These are phyloP conservation scores for Nyctibius grandis DNA, from an alignment of 2,797 vertebrate species.

Conservation along the genomic window DNA sequence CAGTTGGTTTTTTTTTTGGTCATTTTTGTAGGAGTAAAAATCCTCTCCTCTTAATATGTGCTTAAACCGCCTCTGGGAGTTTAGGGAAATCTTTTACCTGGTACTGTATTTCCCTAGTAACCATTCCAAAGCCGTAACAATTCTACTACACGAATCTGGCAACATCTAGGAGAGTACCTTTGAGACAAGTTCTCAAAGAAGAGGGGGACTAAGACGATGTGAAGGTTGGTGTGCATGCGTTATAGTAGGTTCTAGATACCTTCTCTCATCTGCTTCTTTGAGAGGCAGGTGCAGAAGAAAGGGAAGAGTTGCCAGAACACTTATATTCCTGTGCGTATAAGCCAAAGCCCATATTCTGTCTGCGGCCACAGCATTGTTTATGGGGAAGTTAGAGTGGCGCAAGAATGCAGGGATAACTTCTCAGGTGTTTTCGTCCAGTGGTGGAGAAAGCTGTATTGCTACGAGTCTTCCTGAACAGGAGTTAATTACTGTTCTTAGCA, in stretches of 20 bases:
- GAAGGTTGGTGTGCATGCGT: neutral
- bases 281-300: neutral
- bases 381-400: neutral
- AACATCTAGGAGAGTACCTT: neutral
- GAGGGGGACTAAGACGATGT: neutral
- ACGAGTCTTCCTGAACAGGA: neutral
- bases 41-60: neutral
- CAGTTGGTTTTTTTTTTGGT: neutral
- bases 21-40: neutral
- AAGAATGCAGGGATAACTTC: neutral
- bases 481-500: neutral
- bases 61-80: neutral
- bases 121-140: neutral
- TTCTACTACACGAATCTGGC: neutral
- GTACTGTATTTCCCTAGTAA: neutral
- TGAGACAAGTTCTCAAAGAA: neutral
- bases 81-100: neutral
- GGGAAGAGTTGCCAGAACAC: neutral
- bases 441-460: neutral
- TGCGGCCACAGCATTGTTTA: neutral
- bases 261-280: neutral
- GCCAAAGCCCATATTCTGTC: neutral
- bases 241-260: neutral
- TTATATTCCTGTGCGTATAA: fast-evolving
- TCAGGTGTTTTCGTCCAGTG: neutral